Base-by-base conservation (phyloP, 2,797 vertebrate species). In the Chlorospingus flavigularis region DNA sequence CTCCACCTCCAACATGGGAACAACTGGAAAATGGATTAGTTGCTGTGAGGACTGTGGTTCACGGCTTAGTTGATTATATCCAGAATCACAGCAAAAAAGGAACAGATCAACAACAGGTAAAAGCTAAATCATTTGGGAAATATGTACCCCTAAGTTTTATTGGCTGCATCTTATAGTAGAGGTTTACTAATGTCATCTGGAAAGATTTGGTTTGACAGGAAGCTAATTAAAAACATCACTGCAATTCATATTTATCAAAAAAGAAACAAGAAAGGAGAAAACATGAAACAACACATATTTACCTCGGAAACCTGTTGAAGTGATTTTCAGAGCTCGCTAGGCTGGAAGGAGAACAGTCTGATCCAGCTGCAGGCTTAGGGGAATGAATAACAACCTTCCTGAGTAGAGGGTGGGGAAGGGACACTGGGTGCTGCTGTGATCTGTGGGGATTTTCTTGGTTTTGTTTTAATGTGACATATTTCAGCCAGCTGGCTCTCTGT, bases 81-180 rank as follows among this genome's bases (percentile, higher is more conserved):
- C 99, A 99, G 97, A 99, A 99, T 97, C 99, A 99, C 96, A 99
- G 99, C 98, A 99, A 99, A 97, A 99, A 99, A 97, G 99, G 99
- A 97, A 98, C 99, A 26, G 99, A 99, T 96, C 99, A 99, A 81
- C 99, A 99, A 93, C 99, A 99, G 98, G 99, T 99, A 93, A 93
- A 94, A 85, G 47, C 28, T 39, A 45, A 57, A 58, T 42, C 1
- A 28, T 47, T 42, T 71, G 51, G 20, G n/a, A 87, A 68, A 10
- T 78, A 21, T 14, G 33, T 79, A 11, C 11, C 21, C 3, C 4
- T 45, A 24, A 24, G 37, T 57, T 65, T 71, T 48, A 18, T 40
- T 50, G 3, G 2, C 47, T 58, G 7, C 72, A 4, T 54, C 24
- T 9, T 26, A 1, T 63, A 81, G 31, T 30, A 58, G 16, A 50